Conservation (phyloP, 2,113 vertebrate genomes). For the Gymnarchus niloticus region DNA sequence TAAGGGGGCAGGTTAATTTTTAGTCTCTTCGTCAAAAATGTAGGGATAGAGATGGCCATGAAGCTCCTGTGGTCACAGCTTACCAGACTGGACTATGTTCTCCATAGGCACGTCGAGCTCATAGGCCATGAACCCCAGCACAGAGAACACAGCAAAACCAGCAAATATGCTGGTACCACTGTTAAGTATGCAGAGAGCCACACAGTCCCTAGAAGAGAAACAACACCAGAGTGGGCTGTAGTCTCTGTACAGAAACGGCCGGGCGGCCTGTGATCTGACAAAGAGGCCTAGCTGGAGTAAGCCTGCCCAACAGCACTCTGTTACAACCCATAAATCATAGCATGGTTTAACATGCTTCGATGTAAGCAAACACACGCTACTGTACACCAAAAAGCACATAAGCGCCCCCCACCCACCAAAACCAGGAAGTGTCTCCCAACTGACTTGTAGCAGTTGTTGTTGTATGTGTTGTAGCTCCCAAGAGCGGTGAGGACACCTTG, state of each 20-base stretch:
- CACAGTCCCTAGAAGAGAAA: constrained; percentile 66
- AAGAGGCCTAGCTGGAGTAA: neutral
- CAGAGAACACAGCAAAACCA: constrained; percentile 80
- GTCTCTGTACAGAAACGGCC: neutral
- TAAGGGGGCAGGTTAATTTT: neutral
- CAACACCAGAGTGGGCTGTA: no score
- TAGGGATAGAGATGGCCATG: neutral
- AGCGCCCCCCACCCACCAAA: no score
- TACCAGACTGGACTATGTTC: constrained; percentile 63
- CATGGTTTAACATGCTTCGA: neutral
- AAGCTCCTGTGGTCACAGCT: neutral
- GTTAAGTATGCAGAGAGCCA: constrained; percentile 77
- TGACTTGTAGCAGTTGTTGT: constrained; percentile 88
- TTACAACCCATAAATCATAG: neutral
- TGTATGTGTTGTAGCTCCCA: constrained; percentile 91
- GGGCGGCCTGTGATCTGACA: neutral
- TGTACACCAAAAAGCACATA: neutral
- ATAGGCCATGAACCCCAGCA: constrained; percentile 73
- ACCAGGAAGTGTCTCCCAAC: neutral
- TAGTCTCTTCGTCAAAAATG: neutral
- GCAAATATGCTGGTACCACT: constrained; percentile 76
- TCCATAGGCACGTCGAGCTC: constrained; percentile 52
- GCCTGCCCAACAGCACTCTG: no score
- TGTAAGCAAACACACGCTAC: no score
- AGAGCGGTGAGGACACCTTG: constrained; percentile 81